Base-by-base conservation (phyloP, 1,140 invertebrate species). In the Parasteatoda tepidariorum region DNA sequence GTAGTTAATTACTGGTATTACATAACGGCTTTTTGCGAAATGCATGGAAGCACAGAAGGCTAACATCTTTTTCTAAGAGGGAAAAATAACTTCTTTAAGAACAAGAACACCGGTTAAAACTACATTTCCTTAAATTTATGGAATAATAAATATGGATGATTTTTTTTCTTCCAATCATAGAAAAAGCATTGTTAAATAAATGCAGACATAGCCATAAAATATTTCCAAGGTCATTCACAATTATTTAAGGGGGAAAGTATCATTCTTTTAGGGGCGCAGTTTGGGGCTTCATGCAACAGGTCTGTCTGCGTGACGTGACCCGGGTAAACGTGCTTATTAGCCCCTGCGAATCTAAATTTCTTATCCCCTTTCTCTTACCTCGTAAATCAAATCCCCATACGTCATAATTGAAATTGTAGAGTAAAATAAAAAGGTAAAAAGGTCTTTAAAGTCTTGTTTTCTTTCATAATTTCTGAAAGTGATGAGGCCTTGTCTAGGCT, bases 391-490 rank as follows among this genome's bases (percentile, higher is more conserved):
- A 31, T 15, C 15, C 18, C 28, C 34, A 7, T 31, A 66, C 62
- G 62, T 18, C 62, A 66, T 66, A 66, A 66, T 66, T 66, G 62
- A 66, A 66, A 66, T 66, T 18, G 24, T 6, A n/a, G 28, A 34
- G 31, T 9, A 22, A 15, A 13, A n/a, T n/a, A n/a, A n/a, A n/a
- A n/a, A n/a, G n/a, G n/a, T n/a, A n/a, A n/a, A n/a, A n/a, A n/a
- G n/a, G n/a, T n/a, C n/a, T n/a, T n/a, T n/a, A n/a, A n/a, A n/a
- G n/a, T n/a, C n/a, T 26, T 2, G 22, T 61, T 61, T 61, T 26
- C 57, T 61, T 24, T 61, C 57, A 22, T 26, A 61, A 61, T 24
- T 26, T 26, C 28, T 61, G 24, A 26, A 18, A 48, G 41, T 11
- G 57, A 33, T n/a, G 62, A 34, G 62, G 62, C 62, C 62, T 66